phyloP scores from a whole-genome alignment of 2,113 vertebrate species.

The Buteo buteo region DNA sequence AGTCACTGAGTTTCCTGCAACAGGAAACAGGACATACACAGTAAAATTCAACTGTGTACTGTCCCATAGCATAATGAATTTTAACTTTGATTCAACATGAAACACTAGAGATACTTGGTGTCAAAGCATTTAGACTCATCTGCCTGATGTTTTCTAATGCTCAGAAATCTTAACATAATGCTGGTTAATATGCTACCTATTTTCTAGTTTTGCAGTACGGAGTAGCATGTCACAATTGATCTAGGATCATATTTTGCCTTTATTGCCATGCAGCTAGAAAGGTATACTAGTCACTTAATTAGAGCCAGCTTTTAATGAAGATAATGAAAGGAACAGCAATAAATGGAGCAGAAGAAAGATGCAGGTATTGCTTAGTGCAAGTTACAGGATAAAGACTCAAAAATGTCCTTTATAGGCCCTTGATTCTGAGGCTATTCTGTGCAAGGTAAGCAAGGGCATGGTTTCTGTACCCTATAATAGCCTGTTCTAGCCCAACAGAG shows the following conservation, averaged over 20 bases:
- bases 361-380: neutral
- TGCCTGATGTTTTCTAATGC: neutral
- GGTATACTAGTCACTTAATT: neutral
- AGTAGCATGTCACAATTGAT: neutral
- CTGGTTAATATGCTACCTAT: neutral
- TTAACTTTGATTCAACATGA: neutral
- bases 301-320: conserved; percentile 1
- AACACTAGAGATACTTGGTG: neutral
- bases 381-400: neutral
- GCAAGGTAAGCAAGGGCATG: neutral
- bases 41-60: neutral
- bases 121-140: neutral
- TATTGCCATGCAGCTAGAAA: neutral
- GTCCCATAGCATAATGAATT: neutral
- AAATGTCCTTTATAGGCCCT: neutral
- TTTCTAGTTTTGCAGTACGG: neutral
- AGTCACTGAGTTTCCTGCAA: neutral
- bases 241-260: neutral
- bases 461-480: neutral
- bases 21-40: neutral
- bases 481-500: neutral
- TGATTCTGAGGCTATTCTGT: neutral
- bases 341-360: neutral
- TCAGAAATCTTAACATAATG: neutral
- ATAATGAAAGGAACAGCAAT: neutral